Evolutionary conservation across 2,797 vertebrate species (phyloP), one percentile per base, ranked within the genome.

Genomic region (Cyprinodon diabolis): DNA sequence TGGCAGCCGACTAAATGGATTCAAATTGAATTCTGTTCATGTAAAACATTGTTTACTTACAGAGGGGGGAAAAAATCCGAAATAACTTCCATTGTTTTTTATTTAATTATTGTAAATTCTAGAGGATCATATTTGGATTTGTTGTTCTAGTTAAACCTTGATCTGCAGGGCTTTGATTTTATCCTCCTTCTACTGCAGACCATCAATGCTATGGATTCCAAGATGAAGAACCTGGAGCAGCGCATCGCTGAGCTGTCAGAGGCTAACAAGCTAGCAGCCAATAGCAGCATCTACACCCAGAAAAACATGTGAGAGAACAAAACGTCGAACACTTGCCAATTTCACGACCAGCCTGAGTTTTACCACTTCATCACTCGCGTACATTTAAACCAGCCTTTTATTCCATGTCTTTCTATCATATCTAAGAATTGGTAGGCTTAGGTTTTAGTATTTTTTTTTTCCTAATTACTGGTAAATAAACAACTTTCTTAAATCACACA

Each of bases 171-270:
- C 67, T 23, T 69, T 70, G 5, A 23, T 69, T 78, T 91, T 71
- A 4, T 69, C 68, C 51, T 80, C 6, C 3, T 69, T 72, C 56
- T 79, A 66, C 63, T 66, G 30, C 55, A 99, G 98, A 99, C 97
- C 92, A 97, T 99, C 94, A 99, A 98, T 87, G 98, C 98, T 45
- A 98, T 99, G 98, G 98, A 99, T 91, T 99, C 97, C 1, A 99
- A 99, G 94, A 98, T 99, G 93, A 97, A 97, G 91, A 99, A 97
- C 84, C 92, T 99, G 93, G 98, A 99, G 90, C 98, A 99, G 91
- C 97, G 98, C 79, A 98, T 99, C 62, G 94, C 96, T 71, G 98
- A 99, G 88, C 87, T 99, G 83, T 98, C 97, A 0, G 98, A 99
- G 91, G 98, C 98, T 86, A 99, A 99, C 92, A 99, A 99, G 92